A percentile compares a stretch with the other conserved stretches of the same genome.
These are phyloP conservation scores for Mesorhabditis sp. DNA, from an alignment of 2,888 invertebrate species.

Conservation along the genomic window DNA sequence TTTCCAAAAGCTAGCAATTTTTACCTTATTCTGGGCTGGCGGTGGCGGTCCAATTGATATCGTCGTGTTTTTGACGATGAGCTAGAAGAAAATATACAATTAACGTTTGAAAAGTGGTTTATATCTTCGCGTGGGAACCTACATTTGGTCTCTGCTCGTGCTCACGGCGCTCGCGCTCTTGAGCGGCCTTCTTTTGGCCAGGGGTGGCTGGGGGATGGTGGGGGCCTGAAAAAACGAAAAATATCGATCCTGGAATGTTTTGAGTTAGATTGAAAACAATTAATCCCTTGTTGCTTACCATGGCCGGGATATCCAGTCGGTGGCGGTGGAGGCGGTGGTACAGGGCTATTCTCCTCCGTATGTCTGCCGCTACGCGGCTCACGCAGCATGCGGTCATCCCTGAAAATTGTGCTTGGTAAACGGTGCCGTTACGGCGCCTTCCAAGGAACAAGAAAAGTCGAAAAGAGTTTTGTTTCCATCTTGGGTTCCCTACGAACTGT, in stretches of 20 bases:
- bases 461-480: too few relatives aligned
- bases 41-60: background rate
- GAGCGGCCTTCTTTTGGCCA: conserved; percentile 2
- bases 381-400: conserved; percentile 2
- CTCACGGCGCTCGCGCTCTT: background rate
- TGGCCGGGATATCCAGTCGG: background rate
- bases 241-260: background rate
- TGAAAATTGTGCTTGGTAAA: background rate
- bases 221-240: background rate
- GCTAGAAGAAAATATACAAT: background rate
- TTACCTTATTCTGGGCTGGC: background rate
- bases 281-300: background rate
- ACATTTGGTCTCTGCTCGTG: background rate
- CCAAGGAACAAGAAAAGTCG: background rate
- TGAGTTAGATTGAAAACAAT: too few relatives aligned
- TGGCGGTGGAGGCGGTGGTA: conserved; percentile 4
- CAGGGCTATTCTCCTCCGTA: conserved; percentile 2
- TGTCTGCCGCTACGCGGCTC: background rate
- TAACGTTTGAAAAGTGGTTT: too few relatives aligned
- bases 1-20: background rate
- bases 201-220: background rate
- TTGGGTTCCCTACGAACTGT: too few relatives aligned
- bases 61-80: conserved; percentile 1
- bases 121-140: background rate
- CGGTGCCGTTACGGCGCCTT: background rate